Percentiles rank a stretch among this genome's conserved stretches.
These are phyloP conservation scores for Leuciscus idus DNA, from an alignment of 2,113 vertebrate genomes.

Conservation along the genomic window DNA sequence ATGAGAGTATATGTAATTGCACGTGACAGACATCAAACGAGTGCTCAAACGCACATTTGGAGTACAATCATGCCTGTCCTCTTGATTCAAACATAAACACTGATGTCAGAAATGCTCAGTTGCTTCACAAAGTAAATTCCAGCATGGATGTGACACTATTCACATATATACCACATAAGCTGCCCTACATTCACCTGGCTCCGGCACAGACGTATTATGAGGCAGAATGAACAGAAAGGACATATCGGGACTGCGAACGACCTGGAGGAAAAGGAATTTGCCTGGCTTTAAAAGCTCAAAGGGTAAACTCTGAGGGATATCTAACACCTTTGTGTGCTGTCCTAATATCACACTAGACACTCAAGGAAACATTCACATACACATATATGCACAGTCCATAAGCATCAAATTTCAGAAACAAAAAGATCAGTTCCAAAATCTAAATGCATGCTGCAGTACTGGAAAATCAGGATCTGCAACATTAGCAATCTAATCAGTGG, in stretches of 20 bases:
- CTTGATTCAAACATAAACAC: slow-evolving; percentile 56
- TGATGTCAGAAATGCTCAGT: slow-evolving; percentile 59
- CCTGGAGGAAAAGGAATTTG: slow-evolving; percentile 53
- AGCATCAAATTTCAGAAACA: neutral
- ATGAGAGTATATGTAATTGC: slow-evolving; percentile 6
- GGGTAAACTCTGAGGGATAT: slow-evolving; percentile 68
- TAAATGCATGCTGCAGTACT: slow-evolving; percentile 36
- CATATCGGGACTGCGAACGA: slow-evolving; percentile 24
- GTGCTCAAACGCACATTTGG: neutral
- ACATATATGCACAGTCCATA: slow-evolving; percentile 7
- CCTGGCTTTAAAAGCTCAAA: slow-evolving; percentile 69
- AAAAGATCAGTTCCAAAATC: slow-evolving; percentile 7
- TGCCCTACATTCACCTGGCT: slow-evolving; percentile 55
- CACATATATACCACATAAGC: slow-evolving; percentile 68
- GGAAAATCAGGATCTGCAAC: slow-evolving; percentile 41
- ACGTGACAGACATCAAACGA: neutral
- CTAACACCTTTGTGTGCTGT: slow-evolving; percentile 65
- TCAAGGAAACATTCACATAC: slow-evolving; percentile 40
- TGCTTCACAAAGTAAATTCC: slow-evolving; percentile 71
- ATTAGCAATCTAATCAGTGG: neutral
- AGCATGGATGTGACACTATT: slow-evolving; percentile 74
- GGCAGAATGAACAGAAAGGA: slow-evolving; percentile 32
- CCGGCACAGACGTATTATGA: slow-evolving; percentile 52
- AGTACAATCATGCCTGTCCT: slow-evolving; percentile 36
- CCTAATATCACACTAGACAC: slow-evolving; percentile 52